Evolutionary conservation across 2,797 vertebrate species (phyloP).

Genomic region (Protosalanx chinensis): DNA sequence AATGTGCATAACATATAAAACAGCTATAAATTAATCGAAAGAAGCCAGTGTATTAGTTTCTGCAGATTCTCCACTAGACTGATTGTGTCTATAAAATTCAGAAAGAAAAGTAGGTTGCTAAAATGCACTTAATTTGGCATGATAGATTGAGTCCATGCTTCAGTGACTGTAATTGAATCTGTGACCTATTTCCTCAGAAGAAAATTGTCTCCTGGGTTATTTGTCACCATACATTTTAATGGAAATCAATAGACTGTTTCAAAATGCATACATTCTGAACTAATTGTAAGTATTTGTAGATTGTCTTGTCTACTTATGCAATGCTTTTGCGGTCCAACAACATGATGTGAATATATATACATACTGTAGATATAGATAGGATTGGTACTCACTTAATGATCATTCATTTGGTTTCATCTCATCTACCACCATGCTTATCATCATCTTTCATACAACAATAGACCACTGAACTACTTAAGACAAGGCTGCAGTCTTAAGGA

Average conservation of each 20-base stretch:
- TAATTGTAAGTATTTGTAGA: conserved; percentile 85
- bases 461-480: conserved; percentile 11
- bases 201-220: conserved; percentile 97
- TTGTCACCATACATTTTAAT: conserved; percentile 98
- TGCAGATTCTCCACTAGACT: conserved; percentile 88
- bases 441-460: conserved; percentile 10
- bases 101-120: conserved; percentile 99
- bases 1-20: conserved; percentile 70
- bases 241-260: conserved; percentile 95
- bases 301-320: conserved; percentile 72
- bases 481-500: conserved; percentile 5
- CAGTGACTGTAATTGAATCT: conserved; percentile 99
- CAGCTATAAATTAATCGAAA: conserved; percentile 56
- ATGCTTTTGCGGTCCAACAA: conserved; percentile 16
- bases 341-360: conserved; percentile 10
- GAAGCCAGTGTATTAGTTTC: conserved; percentile 79
- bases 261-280: conserved; percentile 85
- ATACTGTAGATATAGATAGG: conserved; percentile 5
- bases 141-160: conserved; percentile 99
- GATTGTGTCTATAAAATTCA: conserved; percentile 99
- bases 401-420: not conserved
- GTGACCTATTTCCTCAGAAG: conserved; percentile 99
- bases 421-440: conserved; percentile 21
- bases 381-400: conserved; percentile 22
- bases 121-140: conserved; percentile 99